Percentiles rank a stretch among this genome's conserved stretches.
phyloP scores from a whole-genome alignment of 2,797 vertebrate genomes.

The Falco berigora region DNA sequence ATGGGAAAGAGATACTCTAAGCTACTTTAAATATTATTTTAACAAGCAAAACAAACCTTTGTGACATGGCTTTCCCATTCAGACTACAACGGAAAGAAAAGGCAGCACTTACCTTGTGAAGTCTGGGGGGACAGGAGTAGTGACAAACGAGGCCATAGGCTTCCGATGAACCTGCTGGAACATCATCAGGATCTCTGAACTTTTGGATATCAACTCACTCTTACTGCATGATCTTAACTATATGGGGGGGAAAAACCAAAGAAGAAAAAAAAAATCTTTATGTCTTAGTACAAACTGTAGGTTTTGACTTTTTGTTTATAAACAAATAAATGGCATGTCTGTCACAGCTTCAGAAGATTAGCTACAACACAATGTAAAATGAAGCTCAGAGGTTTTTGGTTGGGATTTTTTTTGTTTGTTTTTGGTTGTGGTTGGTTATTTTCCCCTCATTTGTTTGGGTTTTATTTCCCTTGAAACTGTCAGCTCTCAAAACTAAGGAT shows the following conservation, averaged over 20 bases:
- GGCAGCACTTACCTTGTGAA: conserved; percentile 84
- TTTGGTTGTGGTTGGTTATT: too few species aligned
- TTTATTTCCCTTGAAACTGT: background rate
- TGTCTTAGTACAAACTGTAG: background rate
- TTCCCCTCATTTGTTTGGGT: background rate
- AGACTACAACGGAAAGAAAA: background rate
- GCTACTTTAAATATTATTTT: background rate
- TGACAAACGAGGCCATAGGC: conserved; percentile 98
- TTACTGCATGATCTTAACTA: conserved; percentile 97
- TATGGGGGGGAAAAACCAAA: background rate
- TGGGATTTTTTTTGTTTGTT: too few species aligned
- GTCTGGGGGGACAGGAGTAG: conserved; percentile 95
- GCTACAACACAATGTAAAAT: fast-evolving
- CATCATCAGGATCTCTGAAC: conserved; percentile 98
- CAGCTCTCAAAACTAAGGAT: background rate
- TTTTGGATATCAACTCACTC: conserved; percentile 95
- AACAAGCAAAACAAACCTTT: background rate
- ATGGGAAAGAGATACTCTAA: background rate
- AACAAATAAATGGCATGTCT: background rate
- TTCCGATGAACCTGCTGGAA: conserved; percentile 99
- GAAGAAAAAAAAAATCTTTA: background rate
- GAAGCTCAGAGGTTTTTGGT: background rate
- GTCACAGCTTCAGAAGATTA: background rate
- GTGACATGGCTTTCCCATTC: background rate
- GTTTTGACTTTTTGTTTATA: background rate